Conservation (phyloP, 2,113 vertebrate species). For the Monopterus albus region DNA sequence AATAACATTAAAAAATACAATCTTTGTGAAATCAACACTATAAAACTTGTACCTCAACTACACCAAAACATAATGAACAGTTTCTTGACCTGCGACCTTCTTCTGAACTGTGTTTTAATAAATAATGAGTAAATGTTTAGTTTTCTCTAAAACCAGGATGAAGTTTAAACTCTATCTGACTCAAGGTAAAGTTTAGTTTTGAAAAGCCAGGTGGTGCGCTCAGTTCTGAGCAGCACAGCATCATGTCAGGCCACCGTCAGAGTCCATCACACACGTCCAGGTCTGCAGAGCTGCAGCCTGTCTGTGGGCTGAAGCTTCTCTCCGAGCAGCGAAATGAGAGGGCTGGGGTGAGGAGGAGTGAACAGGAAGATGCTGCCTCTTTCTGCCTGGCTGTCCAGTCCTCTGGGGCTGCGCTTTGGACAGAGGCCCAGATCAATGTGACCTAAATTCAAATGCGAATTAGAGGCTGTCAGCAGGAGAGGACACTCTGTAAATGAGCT, state of each 20-base stretch:
- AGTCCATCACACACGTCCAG: not conserved
- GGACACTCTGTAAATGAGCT: conserved; percentile 81
- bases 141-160: not conserved
- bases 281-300: conserved; percentile 57
- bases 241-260: not conserved
- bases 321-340: no score
- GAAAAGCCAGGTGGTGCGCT: not conserved
- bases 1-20: no score
- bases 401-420: conserved; percentile 75
- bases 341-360: conserved; percentile 9
- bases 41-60: no score
- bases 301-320: conserved; percentile 35
- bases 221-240: not conserved
- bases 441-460: conserved; percentile 84
- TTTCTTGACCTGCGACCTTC: no score
- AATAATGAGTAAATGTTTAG: no score
- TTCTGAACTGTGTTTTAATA: no score
- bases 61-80: no score
- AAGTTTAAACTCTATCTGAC: no score
- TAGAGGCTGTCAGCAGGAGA: conserved; percentile 78
- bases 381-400: conserved; percentile 56
- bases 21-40: no score
- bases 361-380: conserved; percentile 37
- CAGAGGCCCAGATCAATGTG: conserved; percentile 82
- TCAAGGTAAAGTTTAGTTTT: not conserved